Evolutionary conservation across 2,113 vertebrate genomes (phyloP), one percentile per base, ranked within the genome.

Genomic region (Clarias gariepinus): DNA sequence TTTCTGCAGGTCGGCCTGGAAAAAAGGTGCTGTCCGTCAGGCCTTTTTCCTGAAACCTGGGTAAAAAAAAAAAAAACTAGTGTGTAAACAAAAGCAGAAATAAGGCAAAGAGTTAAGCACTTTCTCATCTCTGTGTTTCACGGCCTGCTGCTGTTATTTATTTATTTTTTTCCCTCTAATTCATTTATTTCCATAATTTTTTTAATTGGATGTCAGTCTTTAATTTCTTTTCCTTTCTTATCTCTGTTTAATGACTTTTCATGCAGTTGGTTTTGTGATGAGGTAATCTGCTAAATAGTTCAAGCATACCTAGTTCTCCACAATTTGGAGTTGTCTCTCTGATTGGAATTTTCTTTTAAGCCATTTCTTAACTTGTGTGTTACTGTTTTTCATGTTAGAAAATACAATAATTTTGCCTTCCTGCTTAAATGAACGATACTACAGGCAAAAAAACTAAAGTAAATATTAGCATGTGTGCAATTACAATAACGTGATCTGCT

Each of bases 11-110:
- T 41, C 28, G 3, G 82, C 55, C 11, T 66, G 21, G 58, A 19
- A 74, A 19, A 74, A 71, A 73, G 23, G 55, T 61, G 76, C 73
- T 83, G 71, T 47, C 18, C 69, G 53, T 86, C 77, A 82, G 82
- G 58, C 30, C 60, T 28, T 79, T 47, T 71, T 82, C 47, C 61
- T 58, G 41, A 73, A 55, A 18, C 18, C 68, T 84, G 19, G 12
- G 33, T 55, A 36, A 47, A 12, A 47, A 47, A 47, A 41, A 47
- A 47, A 47, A 47, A 47, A 53, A 66, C 25, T 10, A 71, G 64
- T 30, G n/a, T 61, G 57, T 61, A 21, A 30, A 21, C 71, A 13
- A 87, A n/a, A 69, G 60, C 84, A 52, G 41, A 76, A 60, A 84
- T 36, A 60, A 80, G 28, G 30, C 18, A 58, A 30, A 19, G 30